Conservation (phyloP, 2,113 vertebrate genomes). For the Plecturocebus donacophilus region DNA sequence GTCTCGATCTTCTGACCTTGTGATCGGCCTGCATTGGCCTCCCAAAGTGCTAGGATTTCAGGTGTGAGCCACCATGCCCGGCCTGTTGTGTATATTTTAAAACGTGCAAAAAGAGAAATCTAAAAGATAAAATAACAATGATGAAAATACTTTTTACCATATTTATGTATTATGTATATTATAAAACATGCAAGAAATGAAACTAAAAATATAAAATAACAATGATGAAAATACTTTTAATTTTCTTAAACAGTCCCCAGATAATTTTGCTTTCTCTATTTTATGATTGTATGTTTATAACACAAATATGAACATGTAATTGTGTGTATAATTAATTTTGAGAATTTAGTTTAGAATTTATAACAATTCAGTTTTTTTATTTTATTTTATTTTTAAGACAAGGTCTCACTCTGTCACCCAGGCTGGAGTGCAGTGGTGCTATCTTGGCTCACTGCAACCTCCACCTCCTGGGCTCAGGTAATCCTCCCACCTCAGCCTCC, state of each 20-base stretch:
- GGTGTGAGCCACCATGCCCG: too few species aligned
- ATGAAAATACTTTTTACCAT: neutral
- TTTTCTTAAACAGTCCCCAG: neutral
- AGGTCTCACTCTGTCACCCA: too few species aligned
- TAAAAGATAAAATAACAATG: neutral
- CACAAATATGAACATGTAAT: neutral
- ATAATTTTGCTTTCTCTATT: conserved; percentile 38
- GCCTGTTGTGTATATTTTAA: neutral
- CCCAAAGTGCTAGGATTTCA: too few species aligned
- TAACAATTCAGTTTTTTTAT: neutral
- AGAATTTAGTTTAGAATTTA: neutral
- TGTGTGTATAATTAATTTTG: neutral
- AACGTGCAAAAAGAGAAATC: neutral
- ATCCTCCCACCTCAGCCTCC: too few species aligned
- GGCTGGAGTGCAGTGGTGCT: too few species aligned
- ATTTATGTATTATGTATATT: neutral
- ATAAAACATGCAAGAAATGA: neutral
- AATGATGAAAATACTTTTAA: neutral
- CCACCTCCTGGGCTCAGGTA: too few species aligned
- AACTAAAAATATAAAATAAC: neutral
- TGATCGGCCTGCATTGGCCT: too few species aligned
- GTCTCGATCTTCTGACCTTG: too few species aligned
- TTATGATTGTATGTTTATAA: neutral
- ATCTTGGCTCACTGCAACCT: too few species aligned
- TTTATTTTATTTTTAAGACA: too few species aligned